Evolutionary conservation across 2,888 invertebrate species (phyloP).

Genomic region (Entomobrya multifasciata): DNA sequence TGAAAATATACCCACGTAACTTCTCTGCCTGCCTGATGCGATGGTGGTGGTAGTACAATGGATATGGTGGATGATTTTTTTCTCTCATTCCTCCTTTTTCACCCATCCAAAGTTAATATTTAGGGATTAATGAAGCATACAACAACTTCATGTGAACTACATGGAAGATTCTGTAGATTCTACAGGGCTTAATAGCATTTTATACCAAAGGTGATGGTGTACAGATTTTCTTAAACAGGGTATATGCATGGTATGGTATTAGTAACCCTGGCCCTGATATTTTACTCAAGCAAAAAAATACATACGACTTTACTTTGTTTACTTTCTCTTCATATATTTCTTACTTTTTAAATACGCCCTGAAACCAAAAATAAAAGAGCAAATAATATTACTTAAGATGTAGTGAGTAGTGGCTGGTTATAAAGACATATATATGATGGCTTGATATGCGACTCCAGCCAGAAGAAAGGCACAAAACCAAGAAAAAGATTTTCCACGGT

Average conservation of each 20-base stretch:
- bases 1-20: too few relatives aligned
- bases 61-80: conserved; percentile 44
- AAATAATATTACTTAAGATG: not conserved
- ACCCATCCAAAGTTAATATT: conserved; percentile 77
- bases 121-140: conserved; percentile 79
- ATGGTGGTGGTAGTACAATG: too few relatives aligned
- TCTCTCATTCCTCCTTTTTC: conserved; percentile 18
- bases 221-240: conserved; percentile 42
- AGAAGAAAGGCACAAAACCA: conserved; percentile 26
- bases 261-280: conserved; percentile 54
- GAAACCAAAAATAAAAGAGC: conserved; percentile 52
- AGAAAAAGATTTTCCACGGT: conserved; percentile 72
- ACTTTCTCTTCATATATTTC: not conserved
- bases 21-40: too few relatives aligned
- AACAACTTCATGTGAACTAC: conserved; percentile 55
- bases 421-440: too few relatives aligned
- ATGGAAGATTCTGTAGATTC: not conserved
- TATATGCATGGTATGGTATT: not conserved
- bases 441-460: conserved; percentile 10
- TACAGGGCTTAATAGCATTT: not conserved
- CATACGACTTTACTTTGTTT: not conserved
- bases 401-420: not conserved
- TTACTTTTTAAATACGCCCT: conserved; percentile 50
- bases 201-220: not conserved
- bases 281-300: not conserved